Conservation (phyloP, 2,113 vertebrate genomes). For the Esox niger region DNA sequence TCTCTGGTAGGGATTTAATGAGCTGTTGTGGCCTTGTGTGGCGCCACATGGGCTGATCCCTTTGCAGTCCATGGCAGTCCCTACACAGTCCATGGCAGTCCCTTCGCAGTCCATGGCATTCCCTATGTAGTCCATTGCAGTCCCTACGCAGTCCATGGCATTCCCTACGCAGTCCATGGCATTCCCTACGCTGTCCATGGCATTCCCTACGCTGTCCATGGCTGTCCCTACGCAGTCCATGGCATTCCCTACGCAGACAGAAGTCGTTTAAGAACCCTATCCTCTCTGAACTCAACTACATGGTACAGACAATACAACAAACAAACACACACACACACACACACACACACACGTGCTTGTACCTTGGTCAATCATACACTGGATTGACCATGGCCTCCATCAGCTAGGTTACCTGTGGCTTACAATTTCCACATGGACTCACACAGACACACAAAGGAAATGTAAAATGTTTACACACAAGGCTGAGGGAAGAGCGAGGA, state of each 20-base stretch:
- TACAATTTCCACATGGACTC: neutral
- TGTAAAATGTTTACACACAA: conserved; percentile 4
- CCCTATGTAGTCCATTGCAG: too few species aligned
- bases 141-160: neutral
- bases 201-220: too few species aligned
- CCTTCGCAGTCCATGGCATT: neutral
- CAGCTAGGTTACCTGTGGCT: neutral
- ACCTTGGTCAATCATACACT: neutral
- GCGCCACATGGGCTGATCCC: neutral
- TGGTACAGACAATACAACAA: neutral
- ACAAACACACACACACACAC: neutral
- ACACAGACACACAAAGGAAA: neutral
- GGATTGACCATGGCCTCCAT: too few species aligned
- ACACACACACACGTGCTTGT: neutral
- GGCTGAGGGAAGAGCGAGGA: conserved; percentile 29
- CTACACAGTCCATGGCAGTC: neutral
- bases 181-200: neutral
- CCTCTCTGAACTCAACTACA: neutral
- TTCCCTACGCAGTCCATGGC: too few species aligned
- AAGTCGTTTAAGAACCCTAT: neutral
- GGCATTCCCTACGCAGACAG: neutral
- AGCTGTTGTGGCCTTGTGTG: neutral
- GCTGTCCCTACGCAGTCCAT: neutral
- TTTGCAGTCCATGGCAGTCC: neutral
- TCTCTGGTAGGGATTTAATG: neutral